Evolutionary conservation across 2,888 invertebrate genomes (phyloP), one percentile per base, ranked within the genome.

Genomic region (Diplolepis rosae): DNA sequence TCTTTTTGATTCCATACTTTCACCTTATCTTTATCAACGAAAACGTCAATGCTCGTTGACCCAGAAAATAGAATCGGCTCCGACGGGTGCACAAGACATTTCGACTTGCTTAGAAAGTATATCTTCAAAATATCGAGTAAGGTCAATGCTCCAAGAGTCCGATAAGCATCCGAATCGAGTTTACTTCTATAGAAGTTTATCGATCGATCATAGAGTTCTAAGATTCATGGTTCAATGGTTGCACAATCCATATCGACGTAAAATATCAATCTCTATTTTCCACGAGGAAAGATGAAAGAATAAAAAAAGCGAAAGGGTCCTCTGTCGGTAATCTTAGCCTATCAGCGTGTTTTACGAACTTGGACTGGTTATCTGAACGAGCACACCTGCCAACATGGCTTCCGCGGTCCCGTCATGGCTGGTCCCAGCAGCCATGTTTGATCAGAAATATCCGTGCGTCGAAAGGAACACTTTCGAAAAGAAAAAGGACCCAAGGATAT

Each of bases 351-450:
- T 79, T 77, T 74, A 79, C 77, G 79, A 80, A 77, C 77, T 76
- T 65, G 77, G 79, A 82, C 81, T 82, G 81, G 82, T 82, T 82
- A 83, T 82, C 81, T 71, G 77, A 77, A 75, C 79, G 79, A 79
- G 79, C 88, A 87, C 88, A 88, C 88, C 88, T 88, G 88, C 88
- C 88, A 88, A 88, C 87, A 88, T 88, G 88, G 88, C 88, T 88
- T 85, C 88, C 88, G 88, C 88, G 85, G 86, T 80, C 83, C 83
- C 84, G 84, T 86, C 87, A 87, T 86, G 87, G 85, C 84, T 87
- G 84, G 85, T 84, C 84, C 79, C 83, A 81, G 81, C 85, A 80
- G 88, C 88, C 88, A 88, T 88, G 80, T 88, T 88, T 88, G 82
- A 85, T 84, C 82, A 79, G 79, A 80, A 85, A 83, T 83, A 82